These are phyloP conservation scores for Halictus ligatus DNA, from an alignment of 2,888 invertebrate species.

Conservation along the genomic window DNA sequence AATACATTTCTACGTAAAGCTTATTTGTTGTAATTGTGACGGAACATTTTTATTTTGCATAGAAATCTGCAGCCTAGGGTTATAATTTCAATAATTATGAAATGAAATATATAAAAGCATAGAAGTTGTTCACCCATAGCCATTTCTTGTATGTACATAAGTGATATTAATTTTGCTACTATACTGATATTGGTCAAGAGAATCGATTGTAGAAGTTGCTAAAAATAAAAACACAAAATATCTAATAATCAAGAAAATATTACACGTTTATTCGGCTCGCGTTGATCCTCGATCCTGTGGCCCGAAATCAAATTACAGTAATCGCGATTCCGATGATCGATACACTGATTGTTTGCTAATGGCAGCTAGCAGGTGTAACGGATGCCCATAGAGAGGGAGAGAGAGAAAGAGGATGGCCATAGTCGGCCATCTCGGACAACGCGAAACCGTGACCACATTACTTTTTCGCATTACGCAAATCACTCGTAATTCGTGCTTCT, in stretches of 20 bases:
- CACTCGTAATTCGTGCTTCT: neutral
- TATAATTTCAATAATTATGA: too few relatives aligned
- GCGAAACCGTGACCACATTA: constrained; percentile 17
- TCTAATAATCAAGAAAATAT: neutral
- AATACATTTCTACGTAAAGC: too few relatives aligned
- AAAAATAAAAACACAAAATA: too few relatives aligned
- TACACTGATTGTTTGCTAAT: constrained; percentile 52
- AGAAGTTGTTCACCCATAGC: too few relatives aligned
- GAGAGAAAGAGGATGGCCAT: neutral
- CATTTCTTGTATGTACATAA: too few relatives aligned
- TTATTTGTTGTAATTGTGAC: too few relatives aligned
- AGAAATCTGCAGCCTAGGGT: too few relatives aligned
- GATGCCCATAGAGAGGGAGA: neutral
- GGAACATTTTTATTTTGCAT: neutral
- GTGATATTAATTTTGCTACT: too few relatives aligned
- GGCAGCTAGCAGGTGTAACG: constrained; percentile 41
- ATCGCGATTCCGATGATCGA: constrained; percentile 44
- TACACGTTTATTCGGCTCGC: neutral
- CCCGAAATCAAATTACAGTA: constrained; percentile 42
- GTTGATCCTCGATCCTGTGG: neutral
- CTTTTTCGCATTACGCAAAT: constrained; percentile 39
- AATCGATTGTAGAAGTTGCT: too few relatives aligned
- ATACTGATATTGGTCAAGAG: too few relatives aligned
- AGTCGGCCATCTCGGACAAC: constrained; percentile 10
- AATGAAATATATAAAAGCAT: too few relatives aligned